Evolutionary conservation across 2,797 vertebrate genomes (phyloP).

Genomic region (Pyrocephalus nanus): DNA sequence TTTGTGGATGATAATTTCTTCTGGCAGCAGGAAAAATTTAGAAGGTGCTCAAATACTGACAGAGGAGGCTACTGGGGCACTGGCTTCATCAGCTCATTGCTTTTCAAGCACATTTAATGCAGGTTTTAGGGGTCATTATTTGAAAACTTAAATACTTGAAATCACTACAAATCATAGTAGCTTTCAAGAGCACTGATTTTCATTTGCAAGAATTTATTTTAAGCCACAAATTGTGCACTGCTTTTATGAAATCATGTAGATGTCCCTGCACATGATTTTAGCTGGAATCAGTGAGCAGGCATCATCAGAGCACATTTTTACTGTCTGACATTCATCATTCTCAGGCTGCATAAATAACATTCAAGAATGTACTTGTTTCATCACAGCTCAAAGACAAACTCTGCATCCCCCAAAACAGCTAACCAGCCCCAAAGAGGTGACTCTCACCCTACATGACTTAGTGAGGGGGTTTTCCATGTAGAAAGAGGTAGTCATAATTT

Average conservation of each 20-base stretch:
- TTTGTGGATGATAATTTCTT: neutral
- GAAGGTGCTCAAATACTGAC: constrained; percentile 5
- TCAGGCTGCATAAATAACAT: neutral
- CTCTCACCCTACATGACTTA: neutral
- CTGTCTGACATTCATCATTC: neutral
- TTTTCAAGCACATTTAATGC: neutral
- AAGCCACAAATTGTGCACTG: constrained; percentile 9
- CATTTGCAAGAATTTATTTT: constrained; percentile 43
- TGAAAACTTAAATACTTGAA: constrained; percentile 47
- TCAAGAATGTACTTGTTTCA: neutral
- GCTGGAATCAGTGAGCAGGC: constrained; percentile 8
- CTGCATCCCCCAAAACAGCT: neutral
- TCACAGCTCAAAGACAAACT: neutral
- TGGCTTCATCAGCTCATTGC: constrained; percentile 7
- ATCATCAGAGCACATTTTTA: constrained; percentile 6
- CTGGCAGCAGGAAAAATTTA: constrained; percentile 20
- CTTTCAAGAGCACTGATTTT: constrained; percentile 29
- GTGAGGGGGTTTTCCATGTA: neutral
- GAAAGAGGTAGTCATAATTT: neutral
- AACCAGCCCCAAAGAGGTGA: neutral
- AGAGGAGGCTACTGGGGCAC: neutral
- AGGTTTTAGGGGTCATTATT: constrained; percentile 38
- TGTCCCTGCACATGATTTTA: neutral
- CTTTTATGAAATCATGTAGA: constrained; percentile 23
- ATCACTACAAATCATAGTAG: constrained; percentile 29